These are phyloP conservation scores for Xylota sylvarum DNA, from an alignment of 2,888 invertebrate genomes.

Conservation along the genomic window DNA sequence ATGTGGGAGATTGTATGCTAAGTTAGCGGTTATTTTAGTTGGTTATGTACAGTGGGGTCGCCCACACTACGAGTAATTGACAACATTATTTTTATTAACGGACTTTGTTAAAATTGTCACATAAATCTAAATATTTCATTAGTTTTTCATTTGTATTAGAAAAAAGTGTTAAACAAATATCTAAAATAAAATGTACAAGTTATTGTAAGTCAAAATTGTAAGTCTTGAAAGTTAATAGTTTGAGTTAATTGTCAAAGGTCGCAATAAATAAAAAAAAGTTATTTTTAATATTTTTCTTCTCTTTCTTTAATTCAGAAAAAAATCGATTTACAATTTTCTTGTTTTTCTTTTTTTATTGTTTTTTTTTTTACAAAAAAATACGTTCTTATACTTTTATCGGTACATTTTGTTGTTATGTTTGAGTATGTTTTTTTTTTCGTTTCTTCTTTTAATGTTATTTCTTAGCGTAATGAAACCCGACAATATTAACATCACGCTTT, in stretches of 20 bases:
- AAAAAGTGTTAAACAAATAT: neutral
- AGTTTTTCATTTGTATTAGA: conserved; percentile 11
- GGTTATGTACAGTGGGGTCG: neutral
- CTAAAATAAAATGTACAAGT: conserved; percentile 14
- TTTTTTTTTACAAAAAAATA: conserved; percentile 62
- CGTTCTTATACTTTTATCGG: conserved; percentile 59
- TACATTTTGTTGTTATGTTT: conserved; percentile 48
- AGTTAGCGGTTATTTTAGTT: neutral
- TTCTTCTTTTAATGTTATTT: conserved; percentile 1
- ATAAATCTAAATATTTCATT: neutral
- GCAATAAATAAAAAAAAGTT: conserved; percentile 41
- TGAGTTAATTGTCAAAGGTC: conserved; percentile 53
- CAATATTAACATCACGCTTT: conserved; percentile 40
- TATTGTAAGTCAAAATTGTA: conserved; percentile 15
- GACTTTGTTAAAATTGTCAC: conserved; percentile 17
- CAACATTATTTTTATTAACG: neutral
- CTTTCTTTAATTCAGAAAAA: conserved; percentile 73
- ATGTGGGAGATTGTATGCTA: neutral
- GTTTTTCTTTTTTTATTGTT: conserved; percentile 5
- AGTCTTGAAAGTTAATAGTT: conserved; percentile 18
- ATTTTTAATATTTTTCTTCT: conserved; percentile 53
- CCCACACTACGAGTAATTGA: neutral
- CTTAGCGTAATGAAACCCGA: conserved; percentile 56
- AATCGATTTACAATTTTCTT: conserved; percentile 70
- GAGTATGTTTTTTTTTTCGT: conserved; percentile 20